These are phyloP conservation scores for Chrysolina oricalcia DNA, from an alignment of 2,888 invertebrate species.

Conservation along the genomic window DNA sequence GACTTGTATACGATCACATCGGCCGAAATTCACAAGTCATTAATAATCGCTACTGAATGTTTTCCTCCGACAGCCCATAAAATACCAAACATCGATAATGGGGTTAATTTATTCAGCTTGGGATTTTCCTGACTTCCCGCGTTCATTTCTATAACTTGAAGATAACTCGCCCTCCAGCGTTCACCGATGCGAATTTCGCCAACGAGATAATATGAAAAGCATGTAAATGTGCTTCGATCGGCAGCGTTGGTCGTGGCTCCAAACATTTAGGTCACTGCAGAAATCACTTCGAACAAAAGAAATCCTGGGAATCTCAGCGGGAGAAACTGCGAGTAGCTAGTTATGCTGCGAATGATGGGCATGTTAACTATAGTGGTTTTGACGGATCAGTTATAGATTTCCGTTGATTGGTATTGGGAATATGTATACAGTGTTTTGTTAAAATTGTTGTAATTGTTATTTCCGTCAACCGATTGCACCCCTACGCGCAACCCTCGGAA, in stretches of 20 bases:
- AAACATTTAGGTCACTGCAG: conserved; percentile 34
- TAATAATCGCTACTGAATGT: conserved; percentile 9
- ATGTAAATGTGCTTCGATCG: conserved; percentile 52
- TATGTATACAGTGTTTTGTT: too few relatives aligned
- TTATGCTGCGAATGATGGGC: not conserved
- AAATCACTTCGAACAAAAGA: conserved; percentile 30
- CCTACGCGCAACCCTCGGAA: too few relatives aligned
- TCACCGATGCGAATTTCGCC: conserved; percentile 47
- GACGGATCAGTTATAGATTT: not conserved
- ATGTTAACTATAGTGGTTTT: not conserved
- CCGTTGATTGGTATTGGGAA: not conserved
- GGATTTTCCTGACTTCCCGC: conserved; percentile 11
- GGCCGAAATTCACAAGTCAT: conserved; percentile 16
- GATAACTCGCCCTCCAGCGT: conserved; percentile 45
- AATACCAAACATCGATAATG: conserved; percentile 21
- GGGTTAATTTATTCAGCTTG: conserved; percentile 11
- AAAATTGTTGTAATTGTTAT: too few relatives aligned
- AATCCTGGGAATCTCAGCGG: conserved; percentile 7
- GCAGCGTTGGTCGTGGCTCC: conserved; percentile 35
- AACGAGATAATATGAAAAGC: conserved; percentile 49
- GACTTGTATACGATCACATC: too few relatives aligned
- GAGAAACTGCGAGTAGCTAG: conserved; percentile 1
- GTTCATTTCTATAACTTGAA: conserved; percentile 36
- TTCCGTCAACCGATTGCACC: too few relatives aligned
- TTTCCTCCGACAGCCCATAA: conserved; percentile 14